Conservation (phyloP, 1,140 invertebrate species). For the Prorops nasuta region DNA sequence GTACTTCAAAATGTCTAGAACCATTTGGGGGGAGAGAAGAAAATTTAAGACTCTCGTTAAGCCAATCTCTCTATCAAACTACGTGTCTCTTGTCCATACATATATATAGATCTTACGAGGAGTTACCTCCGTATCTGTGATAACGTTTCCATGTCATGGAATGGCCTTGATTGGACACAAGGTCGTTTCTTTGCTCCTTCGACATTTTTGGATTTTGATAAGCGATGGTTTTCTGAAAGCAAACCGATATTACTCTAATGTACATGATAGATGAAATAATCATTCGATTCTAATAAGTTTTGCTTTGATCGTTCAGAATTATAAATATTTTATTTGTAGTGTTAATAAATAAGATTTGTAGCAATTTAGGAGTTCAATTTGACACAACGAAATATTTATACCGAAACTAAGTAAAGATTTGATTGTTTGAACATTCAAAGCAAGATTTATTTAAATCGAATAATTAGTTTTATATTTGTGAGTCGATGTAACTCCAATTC, state of each 20-base stretch:
- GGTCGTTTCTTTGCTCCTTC: constrained; percentile 61
- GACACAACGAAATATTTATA: neutral
- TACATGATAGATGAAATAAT: neutral
- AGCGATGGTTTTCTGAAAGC: constrained; percentile 64
- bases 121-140: constrained; percentile 63
- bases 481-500: too few relatives aligned
- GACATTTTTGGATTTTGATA: constrained; percentile 66
- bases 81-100: too few relatives aligned
- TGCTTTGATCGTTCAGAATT: neutral
- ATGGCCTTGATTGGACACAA: constrained; percentile 61
- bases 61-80: too few relatives aligned
- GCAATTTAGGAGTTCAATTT: too few relatives aligned
- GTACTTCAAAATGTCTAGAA: constrained; percentile 68
- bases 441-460: too few relatives aligned
- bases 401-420: constrained; percentile 8
- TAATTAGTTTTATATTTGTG: too few relatives aligned
- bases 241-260: neutral
- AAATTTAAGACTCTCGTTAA: neutral
- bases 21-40: constrained; percentile 9
- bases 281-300: neutral
- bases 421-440: too few relatives aligned
- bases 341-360: too few relatives aligned
- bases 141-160: constrained; percentile 81
- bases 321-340: neutral
- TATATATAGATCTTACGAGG: too few relatives aligned